Evolutionary conservation across 1,140 invertebrate genomes (phyloP).

Genomic region (Pentalonia nigronervosa): DNA sequence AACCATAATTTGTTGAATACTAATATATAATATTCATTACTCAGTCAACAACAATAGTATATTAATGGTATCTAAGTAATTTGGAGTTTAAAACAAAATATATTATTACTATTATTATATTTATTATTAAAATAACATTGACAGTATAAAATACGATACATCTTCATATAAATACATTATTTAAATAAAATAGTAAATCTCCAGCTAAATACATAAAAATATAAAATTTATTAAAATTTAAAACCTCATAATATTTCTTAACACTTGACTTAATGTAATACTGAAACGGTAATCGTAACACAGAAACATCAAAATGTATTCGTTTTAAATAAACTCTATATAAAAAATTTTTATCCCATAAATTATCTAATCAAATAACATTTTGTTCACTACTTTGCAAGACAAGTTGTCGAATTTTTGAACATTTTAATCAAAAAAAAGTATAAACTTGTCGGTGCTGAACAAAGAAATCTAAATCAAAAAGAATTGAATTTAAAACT

Average conservation of each 20-base stretch:
- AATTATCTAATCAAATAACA: no score
- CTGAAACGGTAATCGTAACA: neutral
- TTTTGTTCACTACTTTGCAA: no score
- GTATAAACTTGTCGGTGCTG: neutral
- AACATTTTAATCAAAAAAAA: neutral
- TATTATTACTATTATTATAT: neutral
- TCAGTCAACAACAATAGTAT: neutral
- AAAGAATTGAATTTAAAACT: neutral
- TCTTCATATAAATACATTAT: neutral
- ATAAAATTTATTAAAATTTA: neutral
- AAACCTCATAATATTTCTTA: neutral
- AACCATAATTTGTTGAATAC: neutral
- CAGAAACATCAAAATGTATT: neutral
- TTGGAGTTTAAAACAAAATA: neutral
- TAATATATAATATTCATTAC: neutral
- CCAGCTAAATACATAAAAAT: no score
- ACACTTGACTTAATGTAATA: neutral
- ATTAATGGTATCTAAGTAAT: neutral
- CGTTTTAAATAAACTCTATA: neutral
- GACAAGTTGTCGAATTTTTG: no score
- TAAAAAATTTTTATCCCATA: neutral
- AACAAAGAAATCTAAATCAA: neutral
- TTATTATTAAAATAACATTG: neutral
- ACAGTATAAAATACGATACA: neutral
- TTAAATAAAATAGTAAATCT: no score